These are phyloP conservation scores for Napeogenes inachia DNA, from an alignment of 2,888 invertebrate genomes.

Conservation along the genomic window DNA sequence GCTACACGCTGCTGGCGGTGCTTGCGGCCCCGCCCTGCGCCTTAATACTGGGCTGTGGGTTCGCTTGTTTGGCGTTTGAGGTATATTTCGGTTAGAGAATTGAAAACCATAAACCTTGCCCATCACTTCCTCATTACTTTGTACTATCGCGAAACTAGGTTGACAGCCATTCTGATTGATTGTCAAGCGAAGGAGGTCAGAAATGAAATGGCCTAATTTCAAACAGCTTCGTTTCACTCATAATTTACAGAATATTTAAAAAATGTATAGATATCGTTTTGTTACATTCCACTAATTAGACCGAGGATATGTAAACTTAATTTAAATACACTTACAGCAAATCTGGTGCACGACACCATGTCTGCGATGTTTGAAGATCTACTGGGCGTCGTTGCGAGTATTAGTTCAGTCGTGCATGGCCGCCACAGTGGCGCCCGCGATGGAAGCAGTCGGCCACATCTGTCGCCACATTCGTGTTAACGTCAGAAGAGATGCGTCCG, in stretches of 20 bases:
- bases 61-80: conserved; percentile 84
- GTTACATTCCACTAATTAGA: no score
- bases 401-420: conserved; percentile 77
- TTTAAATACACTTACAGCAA: conserved; percentile 69
- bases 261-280: no score
- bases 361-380: conserved; percentile 81
- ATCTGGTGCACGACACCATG: conserved; percentile 85
- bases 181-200: no score
- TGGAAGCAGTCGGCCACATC: conserved; percentile 79
- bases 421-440: conserved; percentile 79
- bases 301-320: no score
- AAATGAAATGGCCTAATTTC: no score
- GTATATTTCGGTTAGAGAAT: conserved; percentile 50
- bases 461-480: conserved; percentile 79
- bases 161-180: conserved; percentile 80
- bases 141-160: not conserved
- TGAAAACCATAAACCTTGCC: not conserved
- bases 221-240: no score
- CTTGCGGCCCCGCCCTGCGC: conserved; percentile 83
- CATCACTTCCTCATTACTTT: no score
- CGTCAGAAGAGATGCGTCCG: conserved; percentile 74
- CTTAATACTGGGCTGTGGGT: conserved; percentile 80
- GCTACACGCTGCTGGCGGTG: conserved; percentile 83
- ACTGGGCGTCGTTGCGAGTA: conserved; percentile 79
- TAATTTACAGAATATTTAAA: no score